Evolutionary conservation across 1,140 invertebrate genomes (phyloP), one percentile per base, ranked within the genome.

Genomic region (Listronotus oregonensis): DNA sequence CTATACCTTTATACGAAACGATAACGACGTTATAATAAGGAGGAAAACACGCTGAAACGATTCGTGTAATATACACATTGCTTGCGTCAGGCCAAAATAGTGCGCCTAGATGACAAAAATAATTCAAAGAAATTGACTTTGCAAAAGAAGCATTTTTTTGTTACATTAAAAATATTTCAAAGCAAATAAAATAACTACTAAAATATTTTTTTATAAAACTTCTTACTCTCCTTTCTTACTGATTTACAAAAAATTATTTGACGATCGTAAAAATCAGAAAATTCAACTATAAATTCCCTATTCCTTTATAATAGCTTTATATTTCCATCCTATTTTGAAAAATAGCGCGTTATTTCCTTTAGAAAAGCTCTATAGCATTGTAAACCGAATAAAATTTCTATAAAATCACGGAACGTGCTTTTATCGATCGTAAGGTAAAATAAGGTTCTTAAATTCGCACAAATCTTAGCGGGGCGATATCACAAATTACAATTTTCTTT

Each of bases 321-420:
- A 58, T 62, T 62, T 44, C 50, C 37, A 50, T 57, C 44, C 44
- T 32, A 57, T 57, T 55, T 64, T 64, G 62, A 64, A 64, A 64
- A 56, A 64, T 64, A 56, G 62, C 31, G 27, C 55, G 52, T 57
- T 64, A 64, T 50, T 64, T 63, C 43, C 51, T 37, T 42, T 14
- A 40, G 62, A 55, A 64, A 56, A 49, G 49, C 60, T 55, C 39
- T 43, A 63, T 56, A 21, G 52, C 62, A 56, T 43, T 50, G 60
- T 64, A 64, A 64, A 57, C 27, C 62, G 62, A 64, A 64, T 64
- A 64, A 64, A 64, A 64, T 64, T 64, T 64, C 62, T 64, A 64
- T 64, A 49, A 64, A 64, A 55, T 55, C 51, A 42, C 51, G 44
- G 17, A 64, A 56, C 62, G 62, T 43, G 49, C 60, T 47, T 10